Evolutionary conservation across 2,113 vertebrate species (phyloP).

Genomic region (Pluvianellus socialis): DNA sequence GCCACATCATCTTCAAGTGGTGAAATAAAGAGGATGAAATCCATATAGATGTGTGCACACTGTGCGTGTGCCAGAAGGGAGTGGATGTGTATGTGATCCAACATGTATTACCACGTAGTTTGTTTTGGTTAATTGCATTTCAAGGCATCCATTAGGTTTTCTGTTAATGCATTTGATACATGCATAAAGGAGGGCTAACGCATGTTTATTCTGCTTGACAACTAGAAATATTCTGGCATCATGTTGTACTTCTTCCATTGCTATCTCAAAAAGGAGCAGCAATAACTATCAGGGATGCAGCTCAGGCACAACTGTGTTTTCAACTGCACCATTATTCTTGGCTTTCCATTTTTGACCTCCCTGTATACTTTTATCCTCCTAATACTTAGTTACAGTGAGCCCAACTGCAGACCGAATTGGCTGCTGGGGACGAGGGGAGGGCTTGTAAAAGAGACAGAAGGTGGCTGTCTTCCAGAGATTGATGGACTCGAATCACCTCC

Average conservation of each 20-base stretch:
- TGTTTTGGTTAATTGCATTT: constrained; percentile 41
- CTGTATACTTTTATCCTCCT: neutral
- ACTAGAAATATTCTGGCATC: neutral
- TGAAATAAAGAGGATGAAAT: neutral
- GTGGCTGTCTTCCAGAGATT: constrained; percentile 46
- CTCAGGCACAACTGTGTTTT: neutral
- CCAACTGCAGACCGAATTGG: neutral
- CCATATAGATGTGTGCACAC: neutral
- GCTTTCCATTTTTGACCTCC: constrained; percentile 7
- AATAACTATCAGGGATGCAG: neutral
- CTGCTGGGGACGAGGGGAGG: neutral
- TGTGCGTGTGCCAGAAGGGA: neutral
- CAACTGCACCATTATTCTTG: neutral
- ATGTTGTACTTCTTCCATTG: neutral
- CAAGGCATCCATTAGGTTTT: constrained; percentile 11
- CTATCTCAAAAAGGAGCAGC: neutral
- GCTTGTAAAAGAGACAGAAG: neutral
- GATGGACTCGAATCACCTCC: constrained; percentile 29
- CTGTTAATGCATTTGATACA: neutral
- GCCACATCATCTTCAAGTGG: neutral
- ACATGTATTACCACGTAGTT: neutral
- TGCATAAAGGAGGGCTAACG: neutral
- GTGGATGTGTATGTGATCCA: neutral
- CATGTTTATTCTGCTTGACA: neutral
- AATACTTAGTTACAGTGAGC: neutral